Base-by-base conservation (phyloP, 2,797 vertebrate species). In the Staurois parvus region DNA sequence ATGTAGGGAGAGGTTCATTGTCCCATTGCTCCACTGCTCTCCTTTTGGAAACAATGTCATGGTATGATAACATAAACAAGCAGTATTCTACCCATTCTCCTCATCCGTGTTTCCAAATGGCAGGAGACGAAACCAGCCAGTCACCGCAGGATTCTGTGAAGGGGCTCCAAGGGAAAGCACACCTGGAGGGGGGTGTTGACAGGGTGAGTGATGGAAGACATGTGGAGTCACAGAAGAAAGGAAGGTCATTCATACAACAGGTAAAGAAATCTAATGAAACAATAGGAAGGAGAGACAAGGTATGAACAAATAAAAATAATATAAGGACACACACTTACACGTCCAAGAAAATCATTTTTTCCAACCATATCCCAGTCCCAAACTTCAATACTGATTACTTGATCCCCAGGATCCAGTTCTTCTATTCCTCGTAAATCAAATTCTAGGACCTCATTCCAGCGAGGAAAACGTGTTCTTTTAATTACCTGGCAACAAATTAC, bases 361-460 rank as follows among this genome's bases (percentile, higher is more conserved):
- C 97, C 97, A 93, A 98, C 96, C 93, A 97, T 96, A 91, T 98
- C 97, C 97, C 97, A 97, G 91, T 97, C 97, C 97, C 97, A 99
- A 74, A 99, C 94, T 89, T 98, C 96, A 89, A 98, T 93, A 0
- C 90, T 93, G 87, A 97, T 90, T 45, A 83, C 34, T 37, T 88
- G n/a, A 0, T 87, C 73, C 2, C 82, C 87, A 0, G 91, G 92
- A 32, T 92, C 91, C 0, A 91, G 91, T 19, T 84, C 79, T 4
- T 95, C 89, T 21, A 94, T 91, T 0, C 84, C 88, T 0, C 91
- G 89, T 87, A 99, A 85, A 80, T 95, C 90, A 42, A 97, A 88
- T 89, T 97, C 95, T 91, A 99, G 91, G 26, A 94, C 94, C 89
- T 98, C 96, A 2, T 94, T 94, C 98, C 97, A 99, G 92, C 89